phyloP scores from a whole-genome alignment of 1,140 invertebrate genomes.

The Trichomalopsis sarcophagae region DNA sequence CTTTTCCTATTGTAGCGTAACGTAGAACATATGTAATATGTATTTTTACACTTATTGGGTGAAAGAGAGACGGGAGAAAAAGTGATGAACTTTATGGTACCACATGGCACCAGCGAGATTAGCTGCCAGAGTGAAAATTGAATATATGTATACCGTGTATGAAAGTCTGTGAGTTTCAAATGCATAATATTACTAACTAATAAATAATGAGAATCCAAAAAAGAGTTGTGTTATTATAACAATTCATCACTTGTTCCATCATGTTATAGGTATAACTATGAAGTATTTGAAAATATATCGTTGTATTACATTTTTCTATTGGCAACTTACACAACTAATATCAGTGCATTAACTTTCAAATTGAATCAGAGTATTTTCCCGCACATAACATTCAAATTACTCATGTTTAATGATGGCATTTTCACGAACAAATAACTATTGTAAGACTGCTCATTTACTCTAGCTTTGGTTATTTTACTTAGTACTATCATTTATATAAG shows the following conservation, averaged over 20 bases:
- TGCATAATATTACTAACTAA: conserved; percentile 49
- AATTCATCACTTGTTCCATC: neutral
- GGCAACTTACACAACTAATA: too few relatives aligned
- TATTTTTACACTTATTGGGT: conserved; percentile 45
- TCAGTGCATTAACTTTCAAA: too few relatives aligned
- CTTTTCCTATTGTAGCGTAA: conserved; percentile 7
- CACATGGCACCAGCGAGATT: conserved; percentile 14
- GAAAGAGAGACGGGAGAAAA: neutral
- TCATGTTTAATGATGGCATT: too few relatives aligned
- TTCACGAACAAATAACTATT: too few relatives aligned
- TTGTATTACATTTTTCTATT: too few relatives aligned
- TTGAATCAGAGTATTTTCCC: too few relatives aligned
- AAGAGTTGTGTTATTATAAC: neutral
- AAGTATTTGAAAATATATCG: too few relatives aligned
- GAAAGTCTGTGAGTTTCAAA: conserved; percentile 43
- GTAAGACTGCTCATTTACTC: too few relatives aligned
- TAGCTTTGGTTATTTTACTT: too few relatives aligned
- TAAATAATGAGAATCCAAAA: conserved; percentile 32
- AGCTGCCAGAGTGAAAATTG: neutral
- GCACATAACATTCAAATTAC: too few relatives aligned
- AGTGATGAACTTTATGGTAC: neutral
- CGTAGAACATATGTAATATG: conserved; percentile 31
- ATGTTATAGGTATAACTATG: too few relatives aligned
- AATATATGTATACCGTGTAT: conserved; percentile 42
- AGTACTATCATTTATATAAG: too few relatives aligned